Base-by-base conservation (phyloP, 1,140 invertebrate species). In the Goniozus legneri region DNA sequence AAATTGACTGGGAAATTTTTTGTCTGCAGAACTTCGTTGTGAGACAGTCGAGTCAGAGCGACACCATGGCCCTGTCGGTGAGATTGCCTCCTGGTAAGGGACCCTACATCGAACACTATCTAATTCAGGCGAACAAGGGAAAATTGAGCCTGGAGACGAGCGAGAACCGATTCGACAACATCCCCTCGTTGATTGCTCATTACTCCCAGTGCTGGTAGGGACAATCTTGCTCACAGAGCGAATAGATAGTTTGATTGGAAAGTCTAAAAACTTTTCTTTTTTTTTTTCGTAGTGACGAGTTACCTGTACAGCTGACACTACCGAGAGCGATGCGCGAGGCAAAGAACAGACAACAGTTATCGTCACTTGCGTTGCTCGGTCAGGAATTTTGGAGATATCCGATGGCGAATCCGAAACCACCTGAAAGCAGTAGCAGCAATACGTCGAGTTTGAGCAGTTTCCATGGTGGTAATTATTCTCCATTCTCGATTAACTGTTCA, bases 281-380 rank as follows among this genome's bases (percentile, higher is more conserved):
- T n/a, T n/a, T n/a, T n/a, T n/a, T n/a, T n/a, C n/a, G n/a, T n/a
- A 92, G 91, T 76, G 93, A 97, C 72, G 95, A 97, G 78, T 77
- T 98, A 52, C 93, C 93, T 30, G 91, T 95, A 35, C 88, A 90
- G 75, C 80, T 98, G 47, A 86, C 84, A 51, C 75, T 97, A 58
- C 93, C 94, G 16, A 82, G 84, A 49, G 82, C 88, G 10, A 82
- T 95, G 56, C 81, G 88, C 22, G 87, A 92, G 50, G 92, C 92
- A 3, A 89, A 87, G 64, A 92, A 90, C 62, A 82, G 91, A 33
- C 88, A 94, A 62, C 91, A 95, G 67, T 80, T 97, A 6, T 88
- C 89, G 16, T 94, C 92, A 0, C 76, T 96, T 22, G 92, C 94
- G 6, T 78, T 95, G 37, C 74, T 97, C 19, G 94, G 94, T 27